Base-by-base conservation (phyloP, 2,888 invertebrate species). In the Hesperia comma region DNA sequence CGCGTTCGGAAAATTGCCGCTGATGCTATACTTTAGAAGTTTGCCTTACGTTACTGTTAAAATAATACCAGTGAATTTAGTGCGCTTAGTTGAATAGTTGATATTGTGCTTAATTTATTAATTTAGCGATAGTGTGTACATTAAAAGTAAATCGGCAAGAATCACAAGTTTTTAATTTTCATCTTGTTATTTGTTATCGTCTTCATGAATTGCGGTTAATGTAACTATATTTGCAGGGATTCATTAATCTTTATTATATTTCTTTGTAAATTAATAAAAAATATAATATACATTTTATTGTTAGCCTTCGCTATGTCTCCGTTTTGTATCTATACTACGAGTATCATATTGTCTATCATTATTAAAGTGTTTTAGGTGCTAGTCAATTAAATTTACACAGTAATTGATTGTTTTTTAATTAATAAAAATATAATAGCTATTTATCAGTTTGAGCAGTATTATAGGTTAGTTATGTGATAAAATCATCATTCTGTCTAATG, bases 401-500 rank as follows among this genome's bases (percentile, higher is more conserved):
- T 80, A 77, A 83, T 85, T 84, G 83, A 83, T 86, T 85, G 82
- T 78, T 81, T 79, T 85, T 79, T 80, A 84, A 81, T 80, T 79
- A 84, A 78, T 81, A 81, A 82, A 80, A 82, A 82, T 81, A 75
- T 83, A 82, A 84, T 84, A 84, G 79, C 79, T 82, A 79, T 79
- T 78, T 80, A 79, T 84, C 78, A 80, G 84, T 86, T 85, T 81
- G 76, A 87, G 81, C 91, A 92, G 92, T 92, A 92, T 92, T 92
- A 92, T 92, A 92, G 92, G 89, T 89, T 90, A 92, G 87, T 86
- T 83, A 79, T 86, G 86, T 85, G 81, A 82, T 84, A 75, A 83
- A 84, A 83, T 86, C 76, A 83, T 86, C 76, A 77, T 78, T 79
- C 78, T 85, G 78, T 86, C 78, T 84, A 79, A 82, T 88, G 89